These are phyloP conservation scores for Cheilosia scutellata DNA, from an alignment of 2,888 invertebrate genomes.

Conservation along the genomic window DNA sequence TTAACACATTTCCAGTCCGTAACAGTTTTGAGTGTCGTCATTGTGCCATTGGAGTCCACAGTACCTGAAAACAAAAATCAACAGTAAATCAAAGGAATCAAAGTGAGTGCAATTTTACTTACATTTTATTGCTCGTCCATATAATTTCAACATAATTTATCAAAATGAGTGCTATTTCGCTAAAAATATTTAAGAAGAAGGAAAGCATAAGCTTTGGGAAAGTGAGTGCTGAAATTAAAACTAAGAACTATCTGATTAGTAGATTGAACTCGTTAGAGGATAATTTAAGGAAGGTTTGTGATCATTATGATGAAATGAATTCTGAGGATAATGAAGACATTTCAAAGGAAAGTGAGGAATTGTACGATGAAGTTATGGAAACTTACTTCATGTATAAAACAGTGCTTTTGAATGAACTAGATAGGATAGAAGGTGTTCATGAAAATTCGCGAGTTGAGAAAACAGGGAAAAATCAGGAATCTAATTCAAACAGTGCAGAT, in stretches of 20 bases:
- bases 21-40: background rate
- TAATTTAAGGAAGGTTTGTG: conserved; percentile 8
- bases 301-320: conserved; percentile 10
- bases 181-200: conserved; percentile 3
- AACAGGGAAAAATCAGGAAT: background rate
- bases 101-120: conserved; percentile 18
- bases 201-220: background rate
- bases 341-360: background rate
- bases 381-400: conserved; percentile 10
- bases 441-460: conserved; percentile 1
- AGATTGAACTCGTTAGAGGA: background rate
- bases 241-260: conserved; percentile 12
- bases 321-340: background rate
- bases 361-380: conserved; percentile 17
- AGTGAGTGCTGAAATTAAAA: conserved; percentile 1
- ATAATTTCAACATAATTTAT: background rate
- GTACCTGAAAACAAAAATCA: conserved; percentile 7
- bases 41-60: background rate
- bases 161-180: conserved; percentile 1
- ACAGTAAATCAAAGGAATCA: background rate
- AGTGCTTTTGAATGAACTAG: conserved; percentile 1
- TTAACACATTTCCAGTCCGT: too few species aligned
- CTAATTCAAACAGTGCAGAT: background rate
- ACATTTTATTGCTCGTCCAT: background rate
- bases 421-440: background rate